These are phyloP conservation scores for Panthera leo DNA, from an alignment of 2,113 vertebrate species.

Conservation along the genomic window DNA sequence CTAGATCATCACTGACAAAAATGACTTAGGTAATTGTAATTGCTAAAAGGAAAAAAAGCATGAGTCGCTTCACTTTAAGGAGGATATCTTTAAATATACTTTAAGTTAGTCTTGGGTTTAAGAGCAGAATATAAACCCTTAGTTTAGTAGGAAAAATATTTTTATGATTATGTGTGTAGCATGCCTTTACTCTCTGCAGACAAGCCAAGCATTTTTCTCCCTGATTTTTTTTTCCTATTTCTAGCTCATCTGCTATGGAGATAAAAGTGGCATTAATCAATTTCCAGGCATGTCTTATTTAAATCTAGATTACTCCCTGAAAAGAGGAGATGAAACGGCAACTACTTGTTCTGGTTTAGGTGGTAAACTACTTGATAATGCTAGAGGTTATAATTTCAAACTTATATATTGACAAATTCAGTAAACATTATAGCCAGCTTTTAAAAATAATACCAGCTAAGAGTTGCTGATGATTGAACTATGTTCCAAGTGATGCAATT, in stretches of 20 bases:
- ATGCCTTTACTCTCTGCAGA: not conserved
- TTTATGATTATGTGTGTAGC: not conserved
- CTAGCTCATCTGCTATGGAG: not conserved
- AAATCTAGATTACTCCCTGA: not conserved
- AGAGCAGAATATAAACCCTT: constrained; percentile 26
- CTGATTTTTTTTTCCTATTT: not conserved
- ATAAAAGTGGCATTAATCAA: not conserved
- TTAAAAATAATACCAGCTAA: not conserved
- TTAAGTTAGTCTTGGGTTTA: constrained; percentile 20
- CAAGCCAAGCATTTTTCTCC: not conserved
- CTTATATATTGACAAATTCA: not conserved
- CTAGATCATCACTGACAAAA: not conserved
- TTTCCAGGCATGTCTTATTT: not conserved
- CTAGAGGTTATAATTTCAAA: not conserved
- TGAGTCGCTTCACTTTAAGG: not conserved
- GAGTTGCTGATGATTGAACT: constrained; percentile 6
- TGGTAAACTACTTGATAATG: not conserved
- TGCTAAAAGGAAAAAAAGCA: not conserved
- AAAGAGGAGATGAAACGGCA: not conserved
- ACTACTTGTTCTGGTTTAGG: not conserved
- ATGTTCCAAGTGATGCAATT: not conserved
- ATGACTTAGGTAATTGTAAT: not conserved
- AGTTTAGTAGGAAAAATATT: not conserved
- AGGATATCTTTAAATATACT: not conserved
- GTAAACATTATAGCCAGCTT: not conserved